Evolutionary conservation across 2,797 vertebrate genomes (phyloP).

Genomic region (Glossophaga mutica): DNA sequence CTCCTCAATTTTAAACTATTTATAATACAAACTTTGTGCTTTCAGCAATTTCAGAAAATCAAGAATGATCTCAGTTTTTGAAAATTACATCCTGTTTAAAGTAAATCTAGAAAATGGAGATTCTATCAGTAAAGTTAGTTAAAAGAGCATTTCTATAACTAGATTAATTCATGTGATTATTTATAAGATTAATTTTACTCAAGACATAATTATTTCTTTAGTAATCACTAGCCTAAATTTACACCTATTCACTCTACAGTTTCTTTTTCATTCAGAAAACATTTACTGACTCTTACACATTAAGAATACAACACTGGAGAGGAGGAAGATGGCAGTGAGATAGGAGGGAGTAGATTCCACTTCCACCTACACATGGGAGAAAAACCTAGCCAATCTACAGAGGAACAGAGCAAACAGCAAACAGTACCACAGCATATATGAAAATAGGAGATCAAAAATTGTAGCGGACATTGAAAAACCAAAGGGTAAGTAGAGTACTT

Average conservation of each 20-base stretch:
- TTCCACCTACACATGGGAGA: no score
- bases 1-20: not conserved
- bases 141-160: conserved; percentile 51
- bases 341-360: no score
- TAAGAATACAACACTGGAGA: not conserved
- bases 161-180: conserved; percentile 38
- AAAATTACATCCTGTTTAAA: conserved; percentile 37
- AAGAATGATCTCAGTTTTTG: conserved; percentile 18
- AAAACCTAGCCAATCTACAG: no score
- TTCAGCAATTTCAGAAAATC: conserved; percentile 42
- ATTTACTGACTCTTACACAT: not conserved
- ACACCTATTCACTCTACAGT: not conserved
- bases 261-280: conserved; percentile 47
- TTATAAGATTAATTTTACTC: conserved; percentile 54
- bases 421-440: no score
- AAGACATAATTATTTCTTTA: conserved; percentile 46
- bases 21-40: conserved; percentile 2
- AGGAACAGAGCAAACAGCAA: no score
- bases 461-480: no score
- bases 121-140: conserved; percentile 52
- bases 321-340: no score
- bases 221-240: conserved; percentile 35
- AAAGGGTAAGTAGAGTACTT: no score
- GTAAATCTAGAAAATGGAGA: conserved; percentile 13
- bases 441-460: no score